Percentiles rank a stretch among this genome's conserved stretches.
Evolutionary conservation across 2,888 invertebrate genomes (phyloP).

Genomic region (Amphipoea oculea): DNA sequence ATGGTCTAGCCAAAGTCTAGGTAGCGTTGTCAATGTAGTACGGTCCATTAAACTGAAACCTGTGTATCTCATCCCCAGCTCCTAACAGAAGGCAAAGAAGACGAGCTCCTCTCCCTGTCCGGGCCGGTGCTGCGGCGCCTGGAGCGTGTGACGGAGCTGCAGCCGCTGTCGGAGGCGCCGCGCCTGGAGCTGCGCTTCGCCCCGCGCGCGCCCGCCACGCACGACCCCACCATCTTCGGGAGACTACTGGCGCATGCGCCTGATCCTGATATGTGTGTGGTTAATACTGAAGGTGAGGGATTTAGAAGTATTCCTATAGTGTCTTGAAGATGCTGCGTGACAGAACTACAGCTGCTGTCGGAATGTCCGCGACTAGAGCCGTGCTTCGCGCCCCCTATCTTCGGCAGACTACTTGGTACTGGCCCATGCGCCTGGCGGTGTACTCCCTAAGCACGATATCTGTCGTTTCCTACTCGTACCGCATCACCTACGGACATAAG

Average conservation of each 20-base stretch:
- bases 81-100: constrained; percentile 92
- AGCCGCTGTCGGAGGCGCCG: constrained; percentile 78
- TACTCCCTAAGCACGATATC: too few species aligned
- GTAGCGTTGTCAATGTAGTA: too few species aligned
- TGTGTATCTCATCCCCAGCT: constrained; percentile 77
- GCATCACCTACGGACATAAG: too few species aligned
- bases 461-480: too few species aligned
- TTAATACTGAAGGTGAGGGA: constrained; percentile 89
- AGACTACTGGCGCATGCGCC: constrained; percentile 91
- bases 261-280: constrained; percentile 90
- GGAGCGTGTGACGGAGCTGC: constrained; percentile 91
- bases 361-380: too few species aligned
- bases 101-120: constrained; percentile 93
- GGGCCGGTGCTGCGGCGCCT: constrained; percentile 92
- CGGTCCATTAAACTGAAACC: too few species aligned
- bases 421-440: too few species aligned
- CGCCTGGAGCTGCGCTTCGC: constrained; percentile 82
- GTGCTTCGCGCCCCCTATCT: too few species aligned
- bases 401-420: too few species aligned
- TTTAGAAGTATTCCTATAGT: not conserved
- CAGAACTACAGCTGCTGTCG: too few species aligned
- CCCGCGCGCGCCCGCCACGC: constrained; percentile 76
- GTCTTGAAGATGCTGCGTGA: not conserved
- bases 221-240: constrained; percentile 80
- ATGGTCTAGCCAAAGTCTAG: too few species aligned